phyloP scores from a whole-genome alignment of 1,140 invertebrate species.

The Myzus persicae region DNA sequence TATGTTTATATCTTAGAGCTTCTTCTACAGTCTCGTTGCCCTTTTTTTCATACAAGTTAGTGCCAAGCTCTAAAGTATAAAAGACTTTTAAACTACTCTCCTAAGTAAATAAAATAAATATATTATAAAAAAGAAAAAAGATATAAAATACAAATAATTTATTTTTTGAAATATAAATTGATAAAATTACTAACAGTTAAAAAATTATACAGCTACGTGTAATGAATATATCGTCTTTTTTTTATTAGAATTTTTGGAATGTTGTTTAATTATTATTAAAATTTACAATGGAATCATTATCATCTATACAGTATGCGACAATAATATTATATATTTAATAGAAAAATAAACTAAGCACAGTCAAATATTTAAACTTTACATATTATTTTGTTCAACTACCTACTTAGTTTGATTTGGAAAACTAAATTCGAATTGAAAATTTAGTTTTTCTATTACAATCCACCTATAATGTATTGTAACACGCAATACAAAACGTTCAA shows the following conservation, averaged over 20 bases:
- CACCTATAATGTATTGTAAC: constrained; percentile 17
- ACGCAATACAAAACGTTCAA: constrained; percentile 7
- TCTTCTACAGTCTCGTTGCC: constrained; percentile 51
- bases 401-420: constrained; percentile 39
- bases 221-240: constrained; percentile 19
- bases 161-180: constrained; percentile 54
- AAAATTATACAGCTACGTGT: constrained; percentile 51
- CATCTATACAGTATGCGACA: constrained; percentile 26
- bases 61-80: constrained; percentile 57
- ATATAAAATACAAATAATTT: constrained; percentile 57
- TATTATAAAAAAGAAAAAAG: constrained; percentile 54
- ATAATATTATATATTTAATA: constrained; percentile 49
- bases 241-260: constrained; percentile 43
- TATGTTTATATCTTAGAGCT: constrained; percentile 50
- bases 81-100: constrained; percentile 52
- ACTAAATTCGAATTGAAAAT: constrained; percentile 49
- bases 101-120: constrained; percentile 51
- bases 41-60: constrained; percentile 56
- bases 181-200: constrained; percentile 53
- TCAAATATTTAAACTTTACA: constrained; percentile 55
- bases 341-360: constrained; percentile 59
- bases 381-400: constrained; percentile 34
- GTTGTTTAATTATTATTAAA: constrained; percentile 37
- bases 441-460: constrained; percentile 51
- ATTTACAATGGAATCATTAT: constrained; percentile 38